These are phyloP conservation scores for Allacma fusca DNA, from an alignment of 2,888 invertebrate species.

Conservation along the genomic window DNA sequence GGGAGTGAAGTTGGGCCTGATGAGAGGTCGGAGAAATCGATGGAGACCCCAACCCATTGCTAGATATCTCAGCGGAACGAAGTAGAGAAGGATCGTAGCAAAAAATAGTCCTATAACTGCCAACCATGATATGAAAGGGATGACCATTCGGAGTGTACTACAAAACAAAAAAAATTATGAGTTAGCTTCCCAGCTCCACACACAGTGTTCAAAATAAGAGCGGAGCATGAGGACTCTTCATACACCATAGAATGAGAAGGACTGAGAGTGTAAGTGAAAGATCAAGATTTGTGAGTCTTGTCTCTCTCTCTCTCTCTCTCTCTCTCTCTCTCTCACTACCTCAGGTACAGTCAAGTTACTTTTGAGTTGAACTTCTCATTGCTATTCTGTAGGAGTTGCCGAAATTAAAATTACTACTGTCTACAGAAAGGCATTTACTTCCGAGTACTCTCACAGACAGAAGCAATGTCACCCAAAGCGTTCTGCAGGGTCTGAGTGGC, in stretches of 20 bases:
- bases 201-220: not conserved
- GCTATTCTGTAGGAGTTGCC: not conserved
- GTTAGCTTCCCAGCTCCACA: not conserved
- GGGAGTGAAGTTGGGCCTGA: constrained; percentile 57
- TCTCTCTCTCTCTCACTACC: too few species aligned
- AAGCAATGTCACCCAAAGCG: constrained; percentile 90
- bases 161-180: constrained; percentile 19
- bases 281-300: too few species aligned
- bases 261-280: too few species aligned
- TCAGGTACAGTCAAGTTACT: too few species aligned
- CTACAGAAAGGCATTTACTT: constrained; percentile 73
- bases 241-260: too few species aligned
- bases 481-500: constrained; percentile 97
- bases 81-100: constrained; percentile 58
- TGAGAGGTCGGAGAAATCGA: constrained; percentile 57
- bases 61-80: constrained; percentile 58
- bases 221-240: too few species aligned
- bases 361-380: too few species aligned
- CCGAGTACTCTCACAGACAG: constrained; percentile 91
- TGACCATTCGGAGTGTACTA: constrained; percentile 59
- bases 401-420: not conserved
- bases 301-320: too few species aligned
- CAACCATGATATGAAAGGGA: constrained; percentile 60
- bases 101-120: constrained; percentile 57
- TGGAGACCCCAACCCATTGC: constrained; percentile 61